Evolutionary conservation across 2,888 invertebrate species (phyloP).

Genomic region (Sylvicola fuscatus): DNA sequence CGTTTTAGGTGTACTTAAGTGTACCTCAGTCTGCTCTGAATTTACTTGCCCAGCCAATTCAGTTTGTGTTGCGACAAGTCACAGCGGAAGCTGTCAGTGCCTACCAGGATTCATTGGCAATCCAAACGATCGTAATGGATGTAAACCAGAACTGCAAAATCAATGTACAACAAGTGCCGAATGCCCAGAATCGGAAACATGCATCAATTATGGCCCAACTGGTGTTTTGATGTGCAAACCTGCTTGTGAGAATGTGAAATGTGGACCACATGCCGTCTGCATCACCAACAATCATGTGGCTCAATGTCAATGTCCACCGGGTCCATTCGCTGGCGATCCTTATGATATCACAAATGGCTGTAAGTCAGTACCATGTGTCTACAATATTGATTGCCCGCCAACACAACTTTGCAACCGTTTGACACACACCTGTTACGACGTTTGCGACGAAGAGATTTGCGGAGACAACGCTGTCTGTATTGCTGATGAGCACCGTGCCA

Average conservation of each 20-base stretch:
- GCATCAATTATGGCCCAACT: slow-evolving; percentile 34
- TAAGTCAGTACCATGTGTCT: slow-evolving; percentile 63
- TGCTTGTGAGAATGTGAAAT: slow-evolving; percentile 54
- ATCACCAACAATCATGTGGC: slow-evolving; percentile 77
- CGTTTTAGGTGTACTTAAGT: slow-evolving; percentile 66
- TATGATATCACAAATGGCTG: slow-evolving; percentile 55
- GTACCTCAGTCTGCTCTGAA: slow-evolving; percentile 52
- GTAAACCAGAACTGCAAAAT: slow-evolving; percentile 47
- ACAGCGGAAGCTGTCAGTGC: slow-evolving; percentile 67
- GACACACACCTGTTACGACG: slow-evolving; percentile 61
- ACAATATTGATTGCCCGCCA: slow-evolving; percentile 64
- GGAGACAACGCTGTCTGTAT: slow-evolving; percentile 77
- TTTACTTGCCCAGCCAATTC: slow-evolving; percentile 74
- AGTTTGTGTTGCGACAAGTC: slow-evolving; percentile 50
- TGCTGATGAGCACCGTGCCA: slow-evolving; percentile 60
- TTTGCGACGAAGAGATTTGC: slow-evolving; percentile 63
- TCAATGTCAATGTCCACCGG: slow-evolving; percentile 76
- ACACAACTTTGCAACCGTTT: slow-evolving; percentile 64
- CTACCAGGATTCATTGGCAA: slow-evolving; percentile 68
- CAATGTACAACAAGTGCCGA: slow-evolving; percentile 61
- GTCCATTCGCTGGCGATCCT: slow-evolving; percentile 71
- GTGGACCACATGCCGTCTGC: slow-evolving; percentile 75
- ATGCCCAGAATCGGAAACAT: slow-evolving; percentile 65
- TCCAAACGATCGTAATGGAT: slow-evolving; percentile 78
- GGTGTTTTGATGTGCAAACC: slow-evolving; percentile 46